Conservation (phyloP, 2,113 vertebrate genomes). For the Oceanodroma tethys region DNA sequence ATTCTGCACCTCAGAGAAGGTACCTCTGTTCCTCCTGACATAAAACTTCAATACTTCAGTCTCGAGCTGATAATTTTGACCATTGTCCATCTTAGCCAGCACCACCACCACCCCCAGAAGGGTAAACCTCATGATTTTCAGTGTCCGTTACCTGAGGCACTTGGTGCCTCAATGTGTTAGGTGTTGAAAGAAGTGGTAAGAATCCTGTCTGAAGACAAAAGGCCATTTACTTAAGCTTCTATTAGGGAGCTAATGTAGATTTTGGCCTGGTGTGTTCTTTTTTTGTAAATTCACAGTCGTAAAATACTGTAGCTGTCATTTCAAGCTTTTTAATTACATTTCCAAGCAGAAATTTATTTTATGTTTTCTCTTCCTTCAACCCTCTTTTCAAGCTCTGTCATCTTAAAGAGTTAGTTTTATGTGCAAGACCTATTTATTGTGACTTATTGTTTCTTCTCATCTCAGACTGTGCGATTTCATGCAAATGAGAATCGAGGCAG, state of each 20-base stretch:
- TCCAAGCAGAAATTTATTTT: not conserved
- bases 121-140: not conserved
- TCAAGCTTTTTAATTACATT: not conserved
- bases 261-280: not conserved
- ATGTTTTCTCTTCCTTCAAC: not conserved
- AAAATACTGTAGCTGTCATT: not conserved
- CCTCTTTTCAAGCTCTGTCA: not conserved
- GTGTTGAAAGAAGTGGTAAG: not conserved
- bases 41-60: not conserved
- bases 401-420: not conserved
- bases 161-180: not conserved
- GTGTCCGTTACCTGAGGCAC: not conserved
- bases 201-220: not conserved
- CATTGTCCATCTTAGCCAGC: not conserved
- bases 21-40: not conserved
- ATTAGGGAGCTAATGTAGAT: not conserved
- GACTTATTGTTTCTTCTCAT: not conserved
- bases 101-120: not conserved
- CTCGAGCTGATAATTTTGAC: fast-evolving
- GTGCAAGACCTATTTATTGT: not conserved
- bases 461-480: not conserved
- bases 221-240: not conserved
- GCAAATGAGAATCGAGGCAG: not conserved
- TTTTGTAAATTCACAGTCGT: not conserved
- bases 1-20: not conserved